Evolutionary conservation across 1,140 invertebrate genomes (phyloP).

Genomic region (Varroa destructor): DNA sequence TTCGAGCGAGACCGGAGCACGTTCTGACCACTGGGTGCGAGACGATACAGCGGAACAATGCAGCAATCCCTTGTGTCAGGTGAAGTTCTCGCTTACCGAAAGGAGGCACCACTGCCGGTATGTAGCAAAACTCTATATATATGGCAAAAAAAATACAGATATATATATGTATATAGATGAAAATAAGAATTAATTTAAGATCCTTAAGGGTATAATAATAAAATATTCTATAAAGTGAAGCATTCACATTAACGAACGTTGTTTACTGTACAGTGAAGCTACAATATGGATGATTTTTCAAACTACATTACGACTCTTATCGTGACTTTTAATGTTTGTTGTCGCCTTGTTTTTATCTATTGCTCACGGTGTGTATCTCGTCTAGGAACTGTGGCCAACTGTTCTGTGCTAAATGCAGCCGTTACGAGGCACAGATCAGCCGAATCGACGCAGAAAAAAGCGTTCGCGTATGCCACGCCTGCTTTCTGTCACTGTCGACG

Average conservation of each 20-base stretch:
- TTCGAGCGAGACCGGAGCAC: constrained; percentile 62
- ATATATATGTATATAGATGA: no score
- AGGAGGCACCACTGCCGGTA: constrained; percentile 82
- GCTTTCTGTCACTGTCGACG: constrained; percentile 9
- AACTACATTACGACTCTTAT: no score
- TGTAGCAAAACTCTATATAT: neutral
- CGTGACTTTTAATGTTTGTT: no score
- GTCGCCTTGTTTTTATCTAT: no score
- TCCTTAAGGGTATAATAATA: no score
- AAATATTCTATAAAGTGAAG: no score
- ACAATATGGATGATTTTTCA: no score
- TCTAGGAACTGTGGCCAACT: constrained; percentile 73
- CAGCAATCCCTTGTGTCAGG: constrained; percentile 54
- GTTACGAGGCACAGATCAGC: constrained; percentile 17
- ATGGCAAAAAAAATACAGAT: no score
- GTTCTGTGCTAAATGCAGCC: constrained; percentile 71
- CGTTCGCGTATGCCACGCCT: constrained; percentile 22
- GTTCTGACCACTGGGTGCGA: constrained; percentile 88
- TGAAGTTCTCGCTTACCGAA: constrained; percentile 83
- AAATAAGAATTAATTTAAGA: no score
- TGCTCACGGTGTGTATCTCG: no score
- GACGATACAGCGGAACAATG: constrained; percentile 81
- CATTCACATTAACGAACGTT: no score
- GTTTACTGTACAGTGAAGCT: no score
- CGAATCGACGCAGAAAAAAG: constrained; percentile 22